Evolutionary conservation across 2,888 invertebrate genomes (phyloP).

Genomic region (Phania funesta): DNA sequence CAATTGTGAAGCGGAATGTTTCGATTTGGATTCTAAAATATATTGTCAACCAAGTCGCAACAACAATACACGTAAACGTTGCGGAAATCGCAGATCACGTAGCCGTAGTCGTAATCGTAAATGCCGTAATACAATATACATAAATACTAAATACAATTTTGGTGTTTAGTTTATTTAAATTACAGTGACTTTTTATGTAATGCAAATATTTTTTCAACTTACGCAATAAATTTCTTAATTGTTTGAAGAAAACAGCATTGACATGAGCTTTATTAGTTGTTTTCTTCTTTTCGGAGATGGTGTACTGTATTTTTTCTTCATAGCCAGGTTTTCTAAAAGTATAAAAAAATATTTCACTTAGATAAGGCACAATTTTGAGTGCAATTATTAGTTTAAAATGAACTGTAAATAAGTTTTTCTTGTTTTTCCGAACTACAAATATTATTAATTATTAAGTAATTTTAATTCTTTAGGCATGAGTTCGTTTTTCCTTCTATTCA

Average conservation of each 20-base stretch:
- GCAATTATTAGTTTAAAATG: too few species aligned
- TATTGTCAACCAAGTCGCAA: neutral
- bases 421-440: too few species aligned
- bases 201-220: slow-evolving; percentile 71
- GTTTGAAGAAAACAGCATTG: slow-evolving; percentile 87
- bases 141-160: neutral
- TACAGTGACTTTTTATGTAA: neutral
- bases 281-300: slow-evolving; percentile 86
- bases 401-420: too few species aligned
- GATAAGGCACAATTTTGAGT: neutral
- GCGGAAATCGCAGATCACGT: neutral
- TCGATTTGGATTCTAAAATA: neutral
- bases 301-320: slow-evolving; percentile 88
- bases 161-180: neutral
- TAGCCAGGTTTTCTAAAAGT: slow-evolving; percentile 81
- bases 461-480: too few species aligned
- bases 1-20: neutral
- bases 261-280: slow-evolving; percentile 87
- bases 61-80: slow-evolving; percentile 4
- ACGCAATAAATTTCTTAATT: slow-evolving; percentile 84
- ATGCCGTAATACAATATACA: neutral
- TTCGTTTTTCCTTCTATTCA: too few species aligned
- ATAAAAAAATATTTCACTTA: neutral
- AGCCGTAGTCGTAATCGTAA: slow-evolving; percentile 39
- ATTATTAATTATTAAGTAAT: too few species aligned